Conservation (phyloP, 1,140 invertebrate species). For the Streblospio benedicti region DNA sequence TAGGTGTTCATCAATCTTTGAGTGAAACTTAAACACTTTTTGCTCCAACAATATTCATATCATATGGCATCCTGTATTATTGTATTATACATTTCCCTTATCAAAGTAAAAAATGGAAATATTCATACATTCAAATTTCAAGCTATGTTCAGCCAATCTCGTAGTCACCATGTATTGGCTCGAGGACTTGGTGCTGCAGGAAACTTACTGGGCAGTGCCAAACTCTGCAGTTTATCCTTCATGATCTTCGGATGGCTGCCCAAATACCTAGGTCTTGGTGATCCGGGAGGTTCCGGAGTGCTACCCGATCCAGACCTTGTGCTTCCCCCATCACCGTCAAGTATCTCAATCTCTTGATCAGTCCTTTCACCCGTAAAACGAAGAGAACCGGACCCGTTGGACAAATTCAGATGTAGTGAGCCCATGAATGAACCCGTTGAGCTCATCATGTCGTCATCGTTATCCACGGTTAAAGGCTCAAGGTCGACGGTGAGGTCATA, state of each 20-base stretch:
- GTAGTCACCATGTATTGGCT: too few relatives aligned
- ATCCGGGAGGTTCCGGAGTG: constrained; percentile 12
- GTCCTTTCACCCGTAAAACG: not conserved
- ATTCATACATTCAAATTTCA: too few relatives aligned
- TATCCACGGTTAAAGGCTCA: not conserved
- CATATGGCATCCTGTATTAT: too few relatives aligned
- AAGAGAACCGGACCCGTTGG: not conserved
- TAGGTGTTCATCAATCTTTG: too few relatives aligned
- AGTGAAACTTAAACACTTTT: too few relatives aligned
- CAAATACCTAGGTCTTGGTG: constrained; percentile 5
- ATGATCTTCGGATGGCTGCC: constrained; percentile 14
- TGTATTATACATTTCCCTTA: too few relatives aligned
- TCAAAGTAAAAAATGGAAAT: too few relatives aligned
- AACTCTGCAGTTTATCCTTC: constrained; percentile 9
- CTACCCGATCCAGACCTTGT: not conserved
- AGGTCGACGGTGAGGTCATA: too few relatives aligned
- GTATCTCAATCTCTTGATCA: not conserved
- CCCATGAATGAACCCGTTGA: not conserved
- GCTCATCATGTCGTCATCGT: not conserved
- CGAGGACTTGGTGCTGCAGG: too few relatives aligned
- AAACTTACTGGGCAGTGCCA: not conserved
- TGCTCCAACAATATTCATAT: too few relatives aligned
- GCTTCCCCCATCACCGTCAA: not conserved
- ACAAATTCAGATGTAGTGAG: not conserved
- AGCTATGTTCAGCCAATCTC: too few relatives aligned